phyloP scores from a whole-genome alignment of 2,797 vertebrate genomes.

The Peromyscus melanophrys region DNA sequence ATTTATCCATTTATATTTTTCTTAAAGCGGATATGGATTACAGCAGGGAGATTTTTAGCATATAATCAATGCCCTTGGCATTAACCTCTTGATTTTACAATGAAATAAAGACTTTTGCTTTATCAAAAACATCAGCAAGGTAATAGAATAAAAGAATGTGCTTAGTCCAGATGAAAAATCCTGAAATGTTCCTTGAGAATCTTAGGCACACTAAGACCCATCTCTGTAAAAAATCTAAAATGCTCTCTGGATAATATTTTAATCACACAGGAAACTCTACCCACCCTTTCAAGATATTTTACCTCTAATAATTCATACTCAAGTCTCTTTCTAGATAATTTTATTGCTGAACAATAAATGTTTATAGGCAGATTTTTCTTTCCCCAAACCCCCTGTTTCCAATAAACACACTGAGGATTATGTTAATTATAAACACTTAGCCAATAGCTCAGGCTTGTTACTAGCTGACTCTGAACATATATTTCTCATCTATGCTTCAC shows the following conservation, averaged over 20 bases:
- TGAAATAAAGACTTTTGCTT: slow-evolving; percentile 58
- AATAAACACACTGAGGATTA: too few species aligned
- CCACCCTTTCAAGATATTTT: neutral
- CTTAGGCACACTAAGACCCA: neutral
- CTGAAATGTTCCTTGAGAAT: neutral
- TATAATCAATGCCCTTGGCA: slow-evolving; percentile 41
- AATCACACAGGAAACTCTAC: neutral
- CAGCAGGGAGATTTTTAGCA: neutral
- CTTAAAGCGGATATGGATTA: slow-evolving; percentile 35
- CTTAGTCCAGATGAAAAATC: slow-evolving; percentile 35
- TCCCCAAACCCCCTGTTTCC: too few species aligned
- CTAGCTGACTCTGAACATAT: too few species aligned
- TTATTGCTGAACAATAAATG: neutral
- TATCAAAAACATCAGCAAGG: slow-evolving; percentile 29
- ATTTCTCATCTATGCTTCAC: too few species aligned
- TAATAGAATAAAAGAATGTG: neutral
- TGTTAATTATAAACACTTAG: too few species aligned
- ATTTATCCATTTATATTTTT: slow-evolving; percentile 68
- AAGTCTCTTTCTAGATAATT: neutral
- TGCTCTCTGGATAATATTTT: neutral
- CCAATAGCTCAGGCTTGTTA: too few species aligned
- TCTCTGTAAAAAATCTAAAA: neutral
- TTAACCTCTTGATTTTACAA: slow-evolving; percentile 65
- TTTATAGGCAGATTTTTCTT: too few species aligned
- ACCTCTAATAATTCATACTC: neutral